Base-by-base conservation (phyloP, 2,797 vertebrate genomes). In the Bucorvus abyssinicus region DNA sequence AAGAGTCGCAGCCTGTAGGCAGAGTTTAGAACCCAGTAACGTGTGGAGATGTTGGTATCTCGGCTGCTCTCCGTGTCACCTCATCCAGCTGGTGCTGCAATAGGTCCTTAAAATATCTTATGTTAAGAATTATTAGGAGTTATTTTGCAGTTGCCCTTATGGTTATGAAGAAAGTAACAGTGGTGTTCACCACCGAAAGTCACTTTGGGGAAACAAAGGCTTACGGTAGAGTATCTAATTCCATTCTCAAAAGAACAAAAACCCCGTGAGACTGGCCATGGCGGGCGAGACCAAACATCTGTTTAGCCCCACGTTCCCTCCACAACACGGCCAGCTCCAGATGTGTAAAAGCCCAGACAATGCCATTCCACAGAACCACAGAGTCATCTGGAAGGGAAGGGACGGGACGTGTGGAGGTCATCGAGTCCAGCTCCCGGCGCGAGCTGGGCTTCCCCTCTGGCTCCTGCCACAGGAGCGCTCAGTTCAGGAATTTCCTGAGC, bases 221-320 rank as follows among this genome's bases (percentile, higher is more conserved):
- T 86, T 65, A 77, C 3, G 20, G 14, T 64, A 80, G n/a, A 91
- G 29, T 30, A 93, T 45, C 60, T 89, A 83, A 78, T 73, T 64
- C 71, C 70, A 55, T 87, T 69, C 60, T 76, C 55, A 73, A 87
- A 87, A 88, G 83, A 94, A 91, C 79, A 83, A 74, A 91, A 94
- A 91, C 1, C 61, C 55, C 90, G 56, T 21, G 85, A 93, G 86
- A 81, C 2, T 61, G 47, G 38, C 85, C 47, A 82, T 22, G 68
- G 77, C 67, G 44, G 84, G 74, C 4, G 0, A 90, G 80, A 77
- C 76, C 90, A 83, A 78, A 64, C 8, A 45, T 32, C 91, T 87
- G 40, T 29, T 84, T 44, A 76, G 93, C 5, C 47, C 56, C 26
- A 14, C 15, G 67, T 34, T 88, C 65, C 69, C 40, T 12, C 75